These are phyloP conservation scores for Passer montanus DNA, from an alignment of 2,113 vertebrate genomes.

Conservation along the genomic window DNA sequence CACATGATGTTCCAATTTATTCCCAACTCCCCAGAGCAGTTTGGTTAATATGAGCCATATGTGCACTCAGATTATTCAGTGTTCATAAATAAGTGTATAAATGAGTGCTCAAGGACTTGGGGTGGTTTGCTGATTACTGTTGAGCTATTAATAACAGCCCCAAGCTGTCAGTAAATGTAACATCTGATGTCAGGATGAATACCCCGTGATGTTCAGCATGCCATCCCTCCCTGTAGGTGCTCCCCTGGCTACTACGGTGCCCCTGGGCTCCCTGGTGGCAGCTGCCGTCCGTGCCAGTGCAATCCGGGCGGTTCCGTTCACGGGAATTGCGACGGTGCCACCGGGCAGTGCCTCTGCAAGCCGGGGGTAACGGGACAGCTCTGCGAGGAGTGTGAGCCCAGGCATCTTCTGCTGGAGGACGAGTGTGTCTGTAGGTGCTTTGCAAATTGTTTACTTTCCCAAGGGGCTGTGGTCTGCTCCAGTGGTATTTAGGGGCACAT, in stretches of 20 bases:
- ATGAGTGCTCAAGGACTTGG: not conserved
- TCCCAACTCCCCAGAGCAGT: not conserved
- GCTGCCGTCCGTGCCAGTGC: slow-evolving; percentile 82
- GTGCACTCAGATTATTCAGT: not conserved
- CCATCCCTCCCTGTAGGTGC: slow-evolving; percentile 77
- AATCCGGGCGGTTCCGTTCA: slow-evolving; percentile 78
- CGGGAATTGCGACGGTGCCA: slow-evolving; percentile 72
- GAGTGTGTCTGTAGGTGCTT: slow-evolving; percentile 86
- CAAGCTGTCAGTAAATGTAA: not conserved
- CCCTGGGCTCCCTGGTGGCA: slow-evolving; percentile 71
- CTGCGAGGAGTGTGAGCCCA: slow-evolving; percentile 83
- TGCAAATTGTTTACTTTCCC: not conserved
- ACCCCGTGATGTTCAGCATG: not conserved
- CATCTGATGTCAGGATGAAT: not conserved
- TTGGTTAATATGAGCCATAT: not conserved
- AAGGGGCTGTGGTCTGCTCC: not conserved
- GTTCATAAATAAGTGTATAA: not conserved
- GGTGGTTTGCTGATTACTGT: not conserved
- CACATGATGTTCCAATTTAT: not conserved
- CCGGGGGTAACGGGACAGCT: slow-evolving; percentile 80
- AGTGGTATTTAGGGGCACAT: fast-evolving
- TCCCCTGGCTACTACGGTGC: slow-evolving; percentile 86
- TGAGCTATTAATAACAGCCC: not conserved
- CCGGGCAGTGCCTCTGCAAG: slow-evolving; percentile 85
- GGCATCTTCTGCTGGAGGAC: slow-evolving; percentile 79